These are phyloP conservation scores for Pterostichus madidus DNA, from an alignment of 2,888 invertebrate genomes.

Conservation along the genomic window DNA sequence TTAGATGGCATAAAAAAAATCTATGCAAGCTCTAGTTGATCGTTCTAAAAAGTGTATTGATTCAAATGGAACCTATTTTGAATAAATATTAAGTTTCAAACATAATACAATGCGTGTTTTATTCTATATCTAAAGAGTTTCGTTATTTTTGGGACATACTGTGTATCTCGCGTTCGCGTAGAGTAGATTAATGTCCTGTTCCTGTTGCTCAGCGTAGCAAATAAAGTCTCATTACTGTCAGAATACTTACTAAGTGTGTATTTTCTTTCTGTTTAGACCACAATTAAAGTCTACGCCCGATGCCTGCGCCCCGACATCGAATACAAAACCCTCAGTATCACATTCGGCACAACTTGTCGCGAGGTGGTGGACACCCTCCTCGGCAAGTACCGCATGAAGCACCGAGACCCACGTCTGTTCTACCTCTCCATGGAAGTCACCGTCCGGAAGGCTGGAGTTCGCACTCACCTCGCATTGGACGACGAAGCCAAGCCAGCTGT, in stretches of 20 bases:
- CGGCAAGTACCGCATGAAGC: constrained; percentile 92
- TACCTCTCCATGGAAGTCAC: constrained; percentile 97
- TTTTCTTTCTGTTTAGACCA: constrained; percentile 83
- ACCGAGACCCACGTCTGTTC: constrained; percentile 94
- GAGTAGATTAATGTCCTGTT: no score
- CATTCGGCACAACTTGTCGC: constrained; percentile 92
- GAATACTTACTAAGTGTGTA: background rate
- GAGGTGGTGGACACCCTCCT: constrained; percentile 92
- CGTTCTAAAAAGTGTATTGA: no score
- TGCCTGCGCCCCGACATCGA: constrained; percentile 95
- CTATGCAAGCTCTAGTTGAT: no score
- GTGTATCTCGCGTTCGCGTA: no score
- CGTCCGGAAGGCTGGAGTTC: constrained; percentile 89
- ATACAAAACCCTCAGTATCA: constrained; percentile 95
- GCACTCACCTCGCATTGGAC: constrained; percentile 90
- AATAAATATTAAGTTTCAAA: no score
- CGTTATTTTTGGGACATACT: no score
- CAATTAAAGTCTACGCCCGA: constrained; percentile 94
- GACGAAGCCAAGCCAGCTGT: constrained; percentile 94
- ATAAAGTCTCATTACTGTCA: background rate
- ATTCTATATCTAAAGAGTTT: no score
- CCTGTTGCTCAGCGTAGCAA: no score
- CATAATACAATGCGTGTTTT: no score
- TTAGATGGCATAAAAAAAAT: no score
- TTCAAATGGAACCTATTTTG: no score